A percentile compares a stretch with the other conserved stretches of the same genome.
These are phyloP conservation scores for Magallana angulata DNA, from an alignment of 1,140 invertebrate species.

Conservation along the genomic window DNA sequence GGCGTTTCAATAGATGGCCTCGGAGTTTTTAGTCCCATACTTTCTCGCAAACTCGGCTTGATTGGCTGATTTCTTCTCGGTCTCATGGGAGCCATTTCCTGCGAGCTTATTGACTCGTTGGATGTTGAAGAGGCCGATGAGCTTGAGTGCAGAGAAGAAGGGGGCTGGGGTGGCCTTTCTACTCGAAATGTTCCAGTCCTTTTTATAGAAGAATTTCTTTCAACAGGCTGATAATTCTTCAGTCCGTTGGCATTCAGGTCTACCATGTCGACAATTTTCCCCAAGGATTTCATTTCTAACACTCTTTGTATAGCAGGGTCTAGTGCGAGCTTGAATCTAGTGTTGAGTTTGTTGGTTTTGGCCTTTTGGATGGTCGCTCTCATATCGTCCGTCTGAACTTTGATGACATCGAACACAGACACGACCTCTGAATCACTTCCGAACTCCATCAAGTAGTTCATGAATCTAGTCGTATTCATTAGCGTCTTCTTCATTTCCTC, in stretches of 20 bases:
- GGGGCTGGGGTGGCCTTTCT: conserved; percentile 50
- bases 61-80: conserved; percentile 40
- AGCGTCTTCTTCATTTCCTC: conserved; percentile 65
- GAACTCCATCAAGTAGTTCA: conserved; percentile 61
- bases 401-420: conserved; percentile 65
- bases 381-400: conserved; percentile 65
- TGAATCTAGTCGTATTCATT: conserved; percentile 60
- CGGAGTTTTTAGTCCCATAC: conserved; percentile 7
- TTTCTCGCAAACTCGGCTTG: conserved; percentile 34
- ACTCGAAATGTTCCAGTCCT: conserved; percentile 65
- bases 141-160: conserved; percentile 42
- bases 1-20: background rate
- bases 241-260: conserved; percentile 62
- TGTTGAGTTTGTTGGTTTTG: conserved; percentile 63
- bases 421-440: conserved; percentile 67
- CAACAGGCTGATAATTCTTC: conserved; percentile 45
- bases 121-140: conserved; percentile 58
- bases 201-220: conserved; percentile 59
- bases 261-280: conserved; percentile 65
- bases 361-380: conserved; percentile 58
- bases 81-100: conserved; percentile 53
- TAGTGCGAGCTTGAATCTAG: conserved; percentile 61
- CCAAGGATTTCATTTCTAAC: conserved; percentile 59
- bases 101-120: conserved; percentile 64
- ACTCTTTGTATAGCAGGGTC: conserved; percentile 58